Evolutionary conservation across 2,888 invertebrate genomes (phyloP), one percentile per base, ranked within the genome.

Genomic region (Parthenolecanium corni): DNA sequence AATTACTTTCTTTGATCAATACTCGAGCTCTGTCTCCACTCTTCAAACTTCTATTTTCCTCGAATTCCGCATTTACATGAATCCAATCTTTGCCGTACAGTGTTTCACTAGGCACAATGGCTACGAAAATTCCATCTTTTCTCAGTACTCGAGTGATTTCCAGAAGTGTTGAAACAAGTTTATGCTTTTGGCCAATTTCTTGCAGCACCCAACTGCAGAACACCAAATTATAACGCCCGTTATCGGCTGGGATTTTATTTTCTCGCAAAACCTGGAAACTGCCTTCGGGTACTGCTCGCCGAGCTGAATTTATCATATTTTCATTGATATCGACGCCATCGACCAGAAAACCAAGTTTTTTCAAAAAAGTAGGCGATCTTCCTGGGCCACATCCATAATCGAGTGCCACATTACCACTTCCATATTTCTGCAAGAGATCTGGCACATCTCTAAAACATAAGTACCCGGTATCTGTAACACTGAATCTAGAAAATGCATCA

Each of bases 101-200:
- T 12, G 25, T 20, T 18, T 36, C 18, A 18, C 36, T 25, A 18
- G n/a, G 25, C 1, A 38, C 36, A 2, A 53, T 14, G 11, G 24
- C 38, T 9, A 53, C 36, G 4, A 53, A 40, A 9, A 20, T 53
- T 20, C 54, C 54, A 1, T 20, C 38, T 9, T 9, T 40, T 36
- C 21, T 53, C 54, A 36, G n/a, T 36, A 53, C 54, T 31, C 54
- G 25, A 6, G 21, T 14, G 6, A 53, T 53, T 40, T 53, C 54
- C 9, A 2, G 14, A 2, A 18, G 16, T 6, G 18, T 36, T 11
- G 25, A 1, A 18, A 11, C 6, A 3, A 53, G 21, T 23, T 53
- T n/a, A 2, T 2, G 14, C 4, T 53, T 40, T 12, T 9, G 6
- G 18, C 20, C 31, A 14, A 53, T 38, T 20, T 40, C 38, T 38